phyloP scores from a whole-genome alignment of 2,113 vertebrate species.

The Nasalis larvatus region DNA sequence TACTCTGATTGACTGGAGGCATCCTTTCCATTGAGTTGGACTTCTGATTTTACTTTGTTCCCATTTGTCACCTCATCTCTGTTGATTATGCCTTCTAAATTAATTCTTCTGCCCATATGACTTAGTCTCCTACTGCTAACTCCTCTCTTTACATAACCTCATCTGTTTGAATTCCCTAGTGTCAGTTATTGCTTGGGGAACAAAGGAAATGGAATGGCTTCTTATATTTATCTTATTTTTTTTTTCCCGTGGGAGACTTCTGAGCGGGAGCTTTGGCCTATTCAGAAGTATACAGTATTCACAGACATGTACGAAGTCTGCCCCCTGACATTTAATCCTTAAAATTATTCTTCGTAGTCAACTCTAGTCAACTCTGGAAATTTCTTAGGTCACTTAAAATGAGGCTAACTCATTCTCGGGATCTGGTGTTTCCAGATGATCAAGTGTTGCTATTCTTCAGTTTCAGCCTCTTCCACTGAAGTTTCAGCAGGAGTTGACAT shows the following conservation, averaged over 20 bases:
- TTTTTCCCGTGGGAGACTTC: not conserved
- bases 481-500: not conserved
- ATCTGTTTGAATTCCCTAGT: constrained; percentile 41
- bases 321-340: not conserved
- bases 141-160: not conserved
- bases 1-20: not conserved
- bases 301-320: not conserved
- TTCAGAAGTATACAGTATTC: not conserved
- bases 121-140: not conserved
- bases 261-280: not conserved
- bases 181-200: not conserved
- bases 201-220: constrained; percentile 26
- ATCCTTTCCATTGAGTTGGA: not conserved
- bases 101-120: not conserved
- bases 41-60: not conserved
- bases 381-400: not conserved
- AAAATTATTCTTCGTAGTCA: constrained; percentile 13
- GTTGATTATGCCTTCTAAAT: constrained; percentile 9
- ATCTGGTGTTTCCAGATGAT: constrained; percentile 15
- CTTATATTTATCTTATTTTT: not conserved
- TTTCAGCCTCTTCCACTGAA: not conserved
- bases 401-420: not conserved
- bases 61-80: not conserved
- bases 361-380: not conserved
- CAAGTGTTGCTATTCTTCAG: not conserved